phyloP scores from a whole-genome alignment of 2,888 invertebrate species.

The Erebia ligea region DNA sequence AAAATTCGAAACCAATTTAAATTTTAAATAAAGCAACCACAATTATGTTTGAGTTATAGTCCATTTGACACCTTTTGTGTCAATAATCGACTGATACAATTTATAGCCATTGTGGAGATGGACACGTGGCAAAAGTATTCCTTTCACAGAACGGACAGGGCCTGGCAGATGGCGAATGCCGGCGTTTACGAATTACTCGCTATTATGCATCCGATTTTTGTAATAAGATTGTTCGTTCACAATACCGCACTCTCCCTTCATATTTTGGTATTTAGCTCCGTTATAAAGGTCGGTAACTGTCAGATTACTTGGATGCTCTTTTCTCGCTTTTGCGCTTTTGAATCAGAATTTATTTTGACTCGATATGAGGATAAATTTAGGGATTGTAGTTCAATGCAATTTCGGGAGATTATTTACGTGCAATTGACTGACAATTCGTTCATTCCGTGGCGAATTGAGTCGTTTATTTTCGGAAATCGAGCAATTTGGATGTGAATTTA shows the following conservation, averaged over 20 bases:
- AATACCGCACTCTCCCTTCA: slow-evolving; percentile 47
- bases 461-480: slow-evolving; percentile 74
- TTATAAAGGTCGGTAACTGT: slow-evolving; percentile 52
- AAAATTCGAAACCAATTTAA: slow-evolving; percentile 13
- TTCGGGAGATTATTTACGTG: slow-evolving; percentile 38
- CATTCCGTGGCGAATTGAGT: slow-evolving; percentile 68
- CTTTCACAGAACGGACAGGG: slow-evolving; percentile 45
- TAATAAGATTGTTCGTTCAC: slow-evolving; percentile 49
- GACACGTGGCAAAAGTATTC: slow-evolving; percentile 69
- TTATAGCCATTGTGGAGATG: slow-evolving; percentile 57
- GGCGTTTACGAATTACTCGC: slow-evolving; percentile 55
- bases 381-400: slow-evolving; percentile 29
- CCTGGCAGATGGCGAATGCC: slow-evolving; percentile 66
- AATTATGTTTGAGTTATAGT: slow-evolving; percentile 61
- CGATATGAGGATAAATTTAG: slow-evolving; percentile 21
- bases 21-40: slow-evolving; percentile 49
- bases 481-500: slow-evolving; percentile 73
- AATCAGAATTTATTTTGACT: slow-evolving; percentile 27
- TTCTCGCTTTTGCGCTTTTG: slow-evolving; percentile 35
- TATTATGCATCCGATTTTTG: slow-evolving; percentile 51
- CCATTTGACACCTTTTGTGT: slow-evolving; percentile 71
- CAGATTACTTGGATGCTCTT: slow-evolving; percentile 49
- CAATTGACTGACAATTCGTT: slow-evolving; percentile 56
- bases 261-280: slow-evolving; percentile 57
- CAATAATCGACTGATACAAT: slow-evolving; percentile 65